Base-by-base conservation (phyloP, 2,797 vertebrate species). In the Oceanodroma leucorhoa region DNA sequence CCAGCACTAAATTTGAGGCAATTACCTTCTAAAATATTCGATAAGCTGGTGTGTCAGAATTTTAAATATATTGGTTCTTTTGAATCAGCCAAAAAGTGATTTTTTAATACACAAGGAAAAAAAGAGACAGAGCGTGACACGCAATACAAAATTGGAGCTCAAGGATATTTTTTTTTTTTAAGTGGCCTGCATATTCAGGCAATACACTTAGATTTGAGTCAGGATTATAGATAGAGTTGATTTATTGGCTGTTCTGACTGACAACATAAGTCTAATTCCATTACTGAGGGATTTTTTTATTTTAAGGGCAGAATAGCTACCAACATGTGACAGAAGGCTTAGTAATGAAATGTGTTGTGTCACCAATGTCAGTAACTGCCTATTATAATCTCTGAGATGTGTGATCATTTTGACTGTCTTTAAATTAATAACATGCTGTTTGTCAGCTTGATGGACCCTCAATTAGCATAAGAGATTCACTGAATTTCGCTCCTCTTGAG, bases 291-390 rank as follows among this genome's bases (percentile, higher is more conserved):
- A 66, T 67, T 34, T 48, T 40, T 40, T 82, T 34, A 15, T 67
- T 96, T 85, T 94, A 85, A 62, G 53, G 75, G 32, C 67, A 94
- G 51, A 94, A 62, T 81, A 91, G 34, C n/a, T 93, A 94, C 58
- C 34, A 85, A 66, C 8, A 72, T 82, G 41, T 64, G 65, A 94
- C 90, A 58, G 92, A 72, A 95, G 85, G 23, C 53, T 94, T 89
- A 80, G 60, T 93, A 97, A 91, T 80, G 24, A 93, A 96, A 96
- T 94, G 41, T 53, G 30, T 94, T 97, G 36, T 95, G 94, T 93
- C 82, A 92, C 22, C 71, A 89, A 30, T 54, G 80, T 86, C 93
- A 96, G 20, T 34, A 94, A 81, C 55, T 82, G 40, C n/a, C 32
- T 89, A 51, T 58, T 96, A 76, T 81, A 86, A 91, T 36, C 16